Evolutionary conservation across 1,140 invertebrate species (phyloP).

Genomic region (Cyclina sinensis): DNA sequence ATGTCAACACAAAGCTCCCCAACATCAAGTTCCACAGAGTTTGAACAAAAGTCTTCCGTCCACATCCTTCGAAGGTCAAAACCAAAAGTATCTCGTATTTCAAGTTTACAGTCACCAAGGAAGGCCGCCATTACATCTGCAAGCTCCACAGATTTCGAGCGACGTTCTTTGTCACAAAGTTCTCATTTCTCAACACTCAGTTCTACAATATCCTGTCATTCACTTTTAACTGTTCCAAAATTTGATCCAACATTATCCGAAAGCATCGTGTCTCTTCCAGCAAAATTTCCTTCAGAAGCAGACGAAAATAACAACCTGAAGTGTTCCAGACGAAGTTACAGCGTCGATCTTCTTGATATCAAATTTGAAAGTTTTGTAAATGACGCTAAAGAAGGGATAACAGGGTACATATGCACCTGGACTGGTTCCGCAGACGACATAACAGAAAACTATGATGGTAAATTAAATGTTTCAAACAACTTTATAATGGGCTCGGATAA

Average conservation of each 20-base stretch:
- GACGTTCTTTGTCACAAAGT: neutral
- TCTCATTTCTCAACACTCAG: no score
- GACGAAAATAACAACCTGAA: neutral
- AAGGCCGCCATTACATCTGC: neutral
- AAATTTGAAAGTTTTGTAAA: conserved; percentile 24
- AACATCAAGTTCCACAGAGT: neutral
- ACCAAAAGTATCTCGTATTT: no score
- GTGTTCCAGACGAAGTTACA: neutral
- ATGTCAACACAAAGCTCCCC: neutral
- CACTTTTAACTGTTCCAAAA: neutral
- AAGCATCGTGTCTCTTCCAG: neutral
- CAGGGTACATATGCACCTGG: neutral
- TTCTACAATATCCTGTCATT: neutral
- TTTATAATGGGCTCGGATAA: neutral
- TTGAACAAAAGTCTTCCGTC: neutral
- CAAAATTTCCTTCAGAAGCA: neutral
- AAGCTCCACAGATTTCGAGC: neutral
- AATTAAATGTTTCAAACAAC: neutral
- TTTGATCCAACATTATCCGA: neutral
- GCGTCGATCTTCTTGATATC: neutral
- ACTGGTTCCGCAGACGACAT: no score
- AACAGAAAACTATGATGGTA: neutral
- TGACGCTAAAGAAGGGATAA: neutral
- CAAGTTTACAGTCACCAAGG: neutral
- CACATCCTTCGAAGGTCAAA: neutral